phyloP scores from a whole-genome alignment of 2,113 vertebrate species.

The Genyomyrus donnyi region DNA sequence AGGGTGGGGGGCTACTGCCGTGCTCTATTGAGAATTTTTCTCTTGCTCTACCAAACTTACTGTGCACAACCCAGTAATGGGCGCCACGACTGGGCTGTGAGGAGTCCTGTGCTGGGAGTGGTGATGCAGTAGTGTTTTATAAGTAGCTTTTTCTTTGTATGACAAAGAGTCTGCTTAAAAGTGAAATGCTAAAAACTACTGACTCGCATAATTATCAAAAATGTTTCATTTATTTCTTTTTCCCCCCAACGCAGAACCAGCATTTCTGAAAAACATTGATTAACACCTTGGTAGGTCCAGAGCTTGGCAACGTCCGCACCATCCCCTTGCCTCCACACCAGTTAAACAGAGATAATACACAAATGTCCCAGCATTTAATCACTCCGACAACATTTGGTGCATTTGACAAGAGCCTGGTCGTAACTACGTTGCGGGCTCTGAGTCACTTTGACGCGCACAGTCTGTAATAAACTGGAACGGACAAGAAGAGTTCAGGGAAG shows the following conservation, averaged over 20 bases:
- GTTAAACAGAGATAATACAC: background rate
- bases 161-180: background rate
- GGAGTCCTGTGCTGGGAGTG: background rate
- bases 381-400: conserved; percentile 6
- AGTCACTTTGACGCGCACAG: conserved; percentile 3
- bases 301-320: background rate
- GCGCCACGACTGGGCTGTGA: background rate
- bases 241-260: background rate
- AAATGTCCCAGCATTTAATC: background rate
- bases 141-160: background rate
- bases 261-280: background rate
- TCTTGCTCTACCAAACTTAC: background rate
- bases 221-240: background rate
- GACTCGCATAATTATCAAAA: background rate
- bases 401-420: background rate
- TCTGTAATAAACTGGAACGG: background rate
- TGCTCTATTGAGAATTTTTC: background rate
- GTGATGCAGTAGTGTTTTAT: background rate
- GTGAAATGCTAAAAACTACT: background rate
- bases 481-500: background rate
- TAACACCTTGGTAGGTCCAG: background rate
- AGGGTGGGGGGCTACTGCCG: background rate
- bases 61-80: background rate
- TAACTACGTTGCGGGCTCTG: background rate
- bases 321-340: background rate